phyloP scores from a whole-genome alignment of 2,888 invertebrate species.

The Prosapia bicincta region DNA sequence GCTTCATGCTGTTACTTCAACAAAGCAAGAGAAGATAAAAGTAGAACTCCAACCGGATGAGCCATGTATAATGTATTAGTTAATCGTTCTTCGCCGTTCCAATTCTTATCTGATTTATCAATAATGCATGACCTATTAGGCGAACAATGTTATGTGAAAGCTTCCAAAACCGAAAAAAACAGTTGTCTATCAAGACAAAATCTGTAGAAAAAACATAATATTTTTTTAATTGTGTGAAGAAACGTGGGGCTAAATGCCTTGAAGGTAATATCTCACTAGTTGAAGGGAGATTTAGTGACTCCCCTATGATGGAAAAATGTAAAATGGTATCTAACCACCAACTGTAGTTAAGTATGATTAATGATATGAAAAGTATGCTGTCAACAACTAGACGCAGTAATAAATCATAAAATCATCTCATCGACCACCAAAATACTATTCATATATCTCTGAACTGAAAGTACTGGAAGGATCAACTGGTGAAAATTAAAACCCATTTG shows the following conservation, averaged over 20 bases:
- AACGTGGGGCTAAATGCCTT: no score
- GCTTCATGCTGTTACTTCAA: not conserved
- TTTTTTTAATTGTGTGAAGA: no score
- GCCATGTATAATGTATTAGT: constrained; percentile 5
- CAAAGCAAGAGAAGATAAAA: constrained; percentile 2
- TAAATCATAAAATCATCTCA: no score
- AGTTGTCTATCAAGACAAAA: constrained; percentile 1
- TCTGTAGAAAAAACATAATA: not conserved
- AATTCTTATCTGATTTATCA: constrained; percentile 2
- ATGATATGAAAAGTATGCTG: not conserved
- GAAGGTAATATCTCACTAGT: no score
- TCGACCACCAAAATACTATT: not conserved
- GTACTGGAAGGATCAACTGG: no score
- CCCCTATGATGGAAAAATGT: not conserved
- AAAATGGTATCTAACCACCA: not conserved
- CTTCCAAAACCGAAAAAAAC: constrained; percentile 1
- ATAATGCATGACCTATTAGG: constrained; percentile 7
- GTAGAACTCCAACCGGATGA: not conserved
- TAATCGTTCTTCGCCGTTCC: not conserved
- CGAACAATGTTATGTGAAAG: constrained; percentile 2
- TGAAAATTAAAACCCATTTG: no score
- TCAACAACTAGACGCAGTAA: not conserved
- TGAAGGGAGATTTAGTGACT: not conserved
- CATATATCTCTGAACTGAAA: not conserved
- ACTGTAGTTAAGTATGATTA: constrained; percentile 3